Percentiles rank a stretch among this genome's conserved stretches.
phyloP scores from a whole-genome alignment of 35 echinoderm and acorn worm species.

The Apostichopus japonicus region DNA sequence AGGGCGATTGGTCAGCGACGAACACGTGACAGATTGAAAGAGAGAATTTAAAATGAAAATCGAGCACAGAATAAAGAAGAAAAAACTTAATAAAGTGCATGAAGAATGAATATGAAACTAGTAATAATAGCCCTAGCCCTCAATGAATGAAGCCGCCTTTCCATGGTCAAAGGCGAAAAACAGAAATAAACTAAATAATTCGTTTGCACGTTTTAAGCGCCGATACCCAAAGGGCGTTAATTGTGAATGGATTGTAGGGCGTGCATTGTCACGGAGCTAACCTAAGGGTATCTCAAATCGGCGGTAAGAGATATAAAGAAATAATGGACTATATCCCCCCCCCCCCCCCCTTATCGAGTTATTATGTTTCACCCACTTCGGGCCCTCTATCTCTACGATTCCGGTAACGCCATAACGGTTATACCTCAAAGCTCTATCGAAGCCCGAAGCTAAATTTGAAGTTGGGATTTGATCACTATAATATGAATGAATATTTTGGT shows the following conservation, averaged over 20 bases:
- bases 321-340: background rate
- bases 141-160: background rate
- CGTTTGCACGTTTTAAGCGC: background rate
- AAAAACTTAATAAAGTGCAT: background rate
- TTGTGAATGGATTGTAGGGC: background rate
- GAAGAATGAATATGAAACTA: background rate
- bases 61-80: background rate
- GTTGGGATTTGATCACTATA: no score
- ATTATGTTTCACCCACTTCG: no score
- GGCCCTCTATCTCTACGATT: no score
- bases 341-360: no score
- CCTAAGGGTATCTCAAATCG: background rate
- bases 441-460: no score
- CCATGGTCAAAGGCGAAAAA: background rate
- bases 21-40: background rate
- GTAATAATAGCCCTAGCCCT: background rate
- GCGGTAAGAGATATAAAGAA: background rate
- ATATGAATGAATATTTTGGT: no score
- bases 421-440: no score
- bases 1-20: background rate
- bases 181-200: background rate
- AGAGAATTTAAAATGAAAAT: background rate
- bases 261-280: background rate
- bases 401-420: no score
- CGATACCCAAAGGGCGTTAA: background rate